Evolutionary conservation across 2,888 invertebrate species (phyloP).

Genomic region (Microctonus brassicae): DNA sequence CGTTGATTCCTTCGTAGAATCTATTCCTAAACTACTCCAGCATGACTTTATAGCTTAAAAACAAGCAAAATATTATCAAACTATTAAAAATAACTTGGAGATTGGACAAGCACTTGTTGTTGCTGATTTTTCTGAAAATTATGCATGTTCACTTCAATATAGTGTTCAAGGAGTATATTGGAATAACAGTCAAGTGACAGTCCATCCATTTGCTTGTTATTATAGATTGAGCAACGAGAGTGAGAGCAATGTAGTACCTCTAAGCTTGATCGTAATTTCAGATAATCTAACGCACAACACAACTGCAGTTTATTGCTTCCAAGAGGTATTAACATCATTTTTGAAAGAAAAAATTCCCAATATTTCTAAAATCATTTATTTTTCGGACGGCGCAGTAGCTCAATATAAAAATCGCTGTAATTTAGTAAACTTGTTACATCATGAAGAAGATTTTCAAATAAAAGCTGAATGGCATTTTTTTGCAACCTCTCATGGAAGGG

Average conservation of each 20-base stretch:
- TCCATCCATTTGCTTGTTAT: slow-evolving; percentile 44
- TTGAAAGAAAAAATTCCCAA: slow-evolving; percentile 29
- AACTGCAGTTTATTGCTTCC: slow-evolving; percentile 34
- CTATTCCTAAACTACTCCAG: slow-evolving; percentile 27
- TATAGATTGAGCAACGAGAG: slow-evolving; percentile 27
- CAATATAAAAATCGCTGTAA: slow-evolving; percentile 39
- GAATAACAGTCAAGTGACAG: slow-evolving; percentile 42
- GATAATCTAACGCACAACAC: slow-evolving; percentile 40
- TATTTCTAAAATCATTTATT: slow-evolving; percentile 31
- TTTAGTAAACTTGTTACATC: slow-evolving; percentile 17
- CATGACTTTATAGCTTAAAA: slow-evolving; percentile 40
- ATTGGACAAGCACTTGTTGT: slow-evolving; percentile 36
- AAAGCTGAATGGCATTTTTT: slow-evolving; percentile 36
- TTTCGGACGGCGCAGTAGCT: slow-evolving; percentile 38
- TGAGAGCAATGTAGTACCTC: slow-evolving; percentile 27
- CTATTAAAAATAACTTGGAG: slow-evolving; percentile 32
- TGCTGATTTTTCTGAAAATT: slow-evolving; percentile 42
- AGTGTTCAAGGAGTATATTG: slow-evolving; percentile 38
- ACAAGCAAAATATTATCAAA: slow-evolving; percentile 36
- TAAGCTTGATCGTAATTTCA: slow-evolving; percentile 41
- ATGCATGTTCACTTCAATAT: slow-evolving; percentile 36
- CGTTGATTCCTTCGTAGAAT: slow-evolving; percentile 32
- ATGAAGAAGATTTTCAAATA: slow-evolving; percentile 36
- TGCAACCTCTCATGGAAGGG: slow-evolving; percentile 26
- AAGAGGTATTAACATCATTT: slow-evolving; percentile 23